Base-by-base conservation (phyloP, 2,113 vertebrate genomes). In the Aepyceros melampus region DNA sequence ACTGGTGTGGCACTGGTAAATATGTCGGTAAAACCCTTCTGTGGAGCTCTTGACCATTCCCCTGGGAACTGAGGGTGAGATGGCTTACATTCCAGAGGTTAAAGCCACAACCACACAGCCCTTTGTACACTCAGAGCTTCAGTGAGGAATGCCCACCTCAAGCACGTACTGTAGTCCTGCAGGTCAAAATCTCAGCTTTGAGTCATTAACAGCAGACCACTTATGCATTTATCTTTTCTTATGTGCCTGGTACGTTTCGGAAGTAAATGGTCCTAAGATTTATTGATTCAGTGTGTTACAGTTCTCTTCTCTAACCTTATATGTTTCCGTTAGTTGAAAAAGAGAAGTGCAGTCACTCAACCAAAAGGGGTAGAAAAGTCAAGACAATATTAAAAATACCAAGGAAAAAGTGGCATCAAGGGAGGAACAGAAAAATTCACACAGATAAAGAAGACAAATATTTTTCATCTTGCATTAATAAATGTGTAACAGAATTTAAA, bases 301-400 rank as follows among this genome's bases (percentile, higher is more conserved):
- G 86, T 53, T 95, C 79, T 94, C 36, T 74, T 84, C 40, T 91
- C 74, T 81, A 90, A 84, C 74, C 47, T 88, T 79, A 29, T 43
- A 40, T 71, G 81, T 78, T 88, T 55, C 79, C 33, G 25, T 78
- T 93, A 95, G 85, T 58, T 92, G 88, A 94, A 95, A 96, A 95
- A 97, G 91, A 86, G 64, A 96, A 91, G 76, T 85, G 83, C n/a
- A 96, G 97, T 97, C 96, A 94, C 47, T 96, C 97, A 97, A 84
- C 88, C 94, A 97, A 95, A 98, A 96, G 96, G 51, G n/a, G 74
- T 95, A 97, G 86, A 97, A 94, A 98, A 98, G 87, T 95, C 95
- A 96, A 93, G 81, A 16, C 27, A 91, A 89, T 58, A 71, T 93
- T 0, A 84, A 93, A 96, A 97, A 97, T 83, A 82, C 6, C 2